Conservation (phyloP, 2,797 vertebrate genomes). For the Falco novaeseelandiae region DNA sequence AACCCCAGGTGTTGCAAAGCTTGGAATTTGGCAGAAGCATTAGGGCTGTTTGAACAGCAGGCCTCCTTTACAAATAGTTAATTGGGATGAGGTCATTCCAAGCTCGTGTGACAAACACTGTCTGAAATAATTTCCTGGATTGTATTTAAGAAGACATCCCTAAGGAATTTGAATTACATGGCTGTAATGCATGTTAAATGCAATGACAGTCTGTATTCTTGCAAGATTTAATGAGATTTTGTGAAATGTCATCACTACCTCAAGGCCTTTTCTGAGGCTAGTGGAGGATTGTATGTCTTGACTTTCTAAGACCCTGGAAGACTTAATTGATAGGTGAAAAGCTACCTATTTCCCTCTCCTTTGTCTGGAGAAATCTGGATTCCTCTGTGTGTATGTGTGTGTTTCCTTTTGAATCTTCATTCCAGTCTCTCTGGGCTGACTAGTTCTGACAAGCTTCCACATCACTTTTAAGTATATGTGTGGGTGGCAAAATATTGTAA, state of each 20-base stretch:
- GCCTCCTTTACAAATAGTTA: not conserved
- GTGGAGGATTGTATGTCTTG: not conserved
- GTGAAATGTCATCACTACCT: not conserved
- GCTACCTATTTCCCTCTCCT: not conserved
- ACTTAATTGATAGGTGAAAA: constrained; percentile 32
- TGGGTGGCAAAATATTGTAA: constrained; percentile 5
- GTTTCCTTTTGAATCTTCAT: not conserved
- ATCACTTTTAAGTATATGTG: not conserved
- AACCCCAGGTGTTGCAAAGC: not conserved
- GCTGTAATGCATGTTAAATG: not conserved
- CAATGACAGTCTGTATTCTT: not conserved
- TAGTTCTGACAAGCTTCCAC: not conserved
- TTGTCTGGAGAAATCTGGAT: constrained; percentile 43
- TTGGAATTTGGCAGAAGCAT: not conserved
- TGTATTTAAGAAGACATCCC: not conserved
- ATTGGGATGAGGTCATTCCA: not conserved
- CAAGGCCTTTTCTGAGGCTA: not conserved
- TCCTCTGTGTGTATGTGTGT: not conserved
- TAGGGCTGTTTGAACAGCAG: not conserved
- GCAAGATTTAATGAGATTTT: not conserved
- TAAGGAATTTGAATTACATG: not conserved
- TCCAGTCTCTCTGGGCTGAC: constrained; percentile 16
- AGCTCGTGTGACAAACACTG: not conserved
- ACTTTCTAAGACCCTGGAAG: constrained; percentile 1
- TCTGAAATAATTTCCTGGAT: not conserved